These are phyloP conservation scores for Parazoanthus atlanticus DNA, from an alignment of 92 coral and sea anemone genomes.

Conservation along the genomic window DNA sequence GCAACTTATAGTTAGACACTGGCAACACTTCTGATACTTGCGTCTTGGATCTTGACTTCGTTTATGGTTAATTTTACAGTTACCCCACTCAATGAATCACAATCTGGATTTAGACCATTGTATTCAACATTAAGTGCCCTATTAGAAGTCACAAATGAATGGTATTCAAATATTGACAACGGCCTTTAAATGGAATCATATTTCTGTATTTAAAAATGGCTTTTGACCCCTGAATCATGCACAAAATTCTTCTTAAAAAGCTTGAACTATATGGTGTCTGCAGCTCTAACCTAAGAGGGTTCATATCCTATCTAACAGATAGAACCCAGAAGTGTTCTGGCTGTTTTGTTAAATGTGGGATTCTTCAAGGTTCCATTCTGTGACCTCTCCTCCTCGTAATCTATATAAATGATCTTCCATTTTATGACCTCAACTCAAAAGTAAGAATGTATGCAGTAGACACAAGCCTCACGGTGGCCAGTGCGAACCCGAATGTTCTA, in stretches of 20 bases:
- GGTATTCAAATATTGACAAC: conserved; percentile 42
- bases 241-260: conserved; percentile 1
- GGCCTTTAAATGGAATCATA: conserved; percentile 8
- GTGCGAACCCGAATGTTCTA: conserved; percentile 5
- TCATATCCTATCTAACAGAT: conserved; percentile 23
- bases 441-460: conserved; percentile 51
- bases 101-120: conserved; percentile 46
- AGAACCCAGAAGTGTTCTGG: neutral
- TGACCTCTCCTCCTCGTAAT: conserved; percentile 15
- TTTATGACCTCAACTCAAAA: conserved; percentile 24
- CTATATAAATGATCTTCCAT: conserved; percentile 37
- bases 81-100: conserved; percentile 31
- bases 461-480: conserved; percentile 12
- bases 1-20: neutral
- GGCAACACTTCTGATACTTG: too few relatives aligned
- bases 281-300: neutral
- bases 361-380: conserved; percentile 11
- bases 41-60: too few relatives aligned
- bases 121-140: conserved; percentile 49
- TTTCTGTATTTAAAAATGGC: conserved; percentile 30
- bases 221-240: conserved; percentile 24
- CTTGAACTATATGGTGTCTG: conserved; percentile 18
- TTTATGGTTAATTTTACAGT: too few relatives aligned
- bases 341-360: neutral
- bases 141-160: conserved; percentile 43